A percentile compares a stretch with the other conserved stretches of the same genome.
phyloP scores from a whole-genome alignment of 2,888 invertebrate species.

The Geotrupes spiniger region DNA sequence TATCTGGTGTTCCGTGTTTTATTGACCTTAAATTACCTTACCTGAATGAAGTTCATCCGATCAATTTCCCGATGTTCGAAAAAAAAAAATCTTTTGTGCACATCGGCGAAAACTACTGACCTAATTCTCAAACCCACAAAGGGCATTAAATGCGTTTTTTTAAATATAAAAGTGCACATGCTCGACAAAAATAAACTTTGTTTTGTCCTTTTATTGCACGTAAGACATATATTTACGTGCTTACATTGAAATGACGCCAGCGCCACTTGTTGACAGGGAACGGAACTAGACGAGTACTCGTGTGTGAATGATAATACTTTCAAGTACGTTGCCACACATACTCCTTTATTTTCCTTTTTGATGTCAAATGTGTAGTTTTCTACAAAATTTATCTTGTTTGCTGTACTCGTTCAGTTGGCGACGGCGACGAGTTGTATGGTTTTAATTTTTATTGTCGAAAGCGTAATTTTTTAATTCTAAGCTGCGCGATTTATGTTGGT shows the following conservation, averaged over 20 bases:
- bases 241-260: constrained; percentile 21
- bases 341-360: constrained; percentile 45
- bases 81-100: constrained; percentile 1
- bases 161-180: background rate
- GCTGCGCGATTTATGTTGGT: no score
- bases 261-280: constrained; percentile 34
- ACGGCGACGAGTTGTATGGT: constrained; percentile 24
- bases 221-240: constrained; percentile 22
- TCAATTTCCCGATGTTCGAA: background rate
- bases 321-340: constrained; percentile 46
- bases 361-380: constrained; percentile 44
- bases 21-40: constrained; percentile 1
- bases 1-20: constrained; percentile 3
- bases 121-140: background rate
- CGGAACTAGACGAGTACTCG: constrained; percentile 46
- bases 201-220: constrained; percentile 10
- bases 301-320: constrained; percentile 44
- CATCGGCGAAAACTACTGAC: background rate
- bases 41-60: background rate
- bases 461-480: no score
- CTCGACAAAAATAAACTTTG: constrained; percentile 11
- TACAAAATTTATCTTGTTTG: constrained; percentile 47
- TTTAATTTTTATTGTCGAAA: constrained; percentile 16
- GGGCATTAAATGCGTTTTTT: constrained; percentile 7
- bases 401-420: constrained; percentile 22